Percentiles rank a stretch among this genome's conserved stretches.
Evolutionary conservation across 2,113 vertebrate genomes (phyloP).

Genomic region (Odobenus rosmarus): DNA sequence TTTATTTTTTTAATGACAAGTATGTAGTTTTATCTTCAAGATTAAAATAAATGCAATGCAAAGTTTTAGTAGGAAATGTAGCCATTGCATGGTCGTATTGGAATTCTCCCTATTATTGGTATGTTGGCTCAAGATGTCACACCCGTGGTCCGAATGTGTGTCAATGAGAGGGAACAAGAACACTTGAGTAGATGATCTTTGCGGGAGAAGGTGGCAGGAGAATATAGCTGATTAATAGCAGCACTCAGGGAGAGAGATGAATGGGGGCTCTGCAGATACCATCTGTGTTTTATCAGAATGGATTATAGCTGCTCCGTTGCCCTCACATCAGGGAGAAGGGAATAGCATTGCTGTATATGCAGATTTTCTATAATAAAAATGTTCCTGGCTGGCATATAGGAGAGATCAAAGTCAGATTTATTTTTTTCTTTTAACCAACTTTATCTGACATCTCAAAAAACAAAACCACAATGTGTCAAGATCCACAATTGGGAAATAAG

Average conservation of each 20-base stretch:
- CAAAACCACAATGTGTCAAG: neutral
- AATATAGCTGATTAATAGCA: neutral
- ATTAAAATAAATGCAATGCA: neutral
- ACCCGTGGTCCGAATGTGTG: neutral
- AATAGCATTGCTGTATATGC: neutral
- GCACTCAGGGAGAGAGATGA: neutral
- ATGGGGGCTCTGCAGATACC: neutral
- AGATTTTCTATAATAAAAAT: neutral
- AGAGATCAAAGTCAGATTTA: neutral
- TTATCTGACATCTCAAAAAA: neutral
- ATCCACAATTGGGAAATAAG: neutral
- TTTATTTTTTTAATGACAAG: neutral
- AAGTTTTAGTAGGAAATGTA: neutral
- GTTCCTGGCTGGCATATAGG: neutral
- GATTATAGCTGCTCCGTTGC: neutral
- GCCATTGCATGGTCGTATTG: neutral
- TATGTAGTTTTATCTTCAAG: neutral
- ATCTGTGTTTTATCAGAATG: neutral
- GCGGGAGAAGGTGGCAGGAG: neutral
- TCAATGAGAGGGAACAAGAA: neutral
- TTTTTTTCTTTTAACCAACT: neutral
- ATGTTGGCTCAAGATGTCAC: neutral
- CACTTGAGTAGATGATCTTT: neutral
- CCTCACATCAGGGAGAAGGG: neutral
- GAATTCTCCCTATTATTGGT: neutral